Base-by-base conservation (phyloP, 1,140 invertebrate species). In the Hylaeus anthracinus region DNA sequence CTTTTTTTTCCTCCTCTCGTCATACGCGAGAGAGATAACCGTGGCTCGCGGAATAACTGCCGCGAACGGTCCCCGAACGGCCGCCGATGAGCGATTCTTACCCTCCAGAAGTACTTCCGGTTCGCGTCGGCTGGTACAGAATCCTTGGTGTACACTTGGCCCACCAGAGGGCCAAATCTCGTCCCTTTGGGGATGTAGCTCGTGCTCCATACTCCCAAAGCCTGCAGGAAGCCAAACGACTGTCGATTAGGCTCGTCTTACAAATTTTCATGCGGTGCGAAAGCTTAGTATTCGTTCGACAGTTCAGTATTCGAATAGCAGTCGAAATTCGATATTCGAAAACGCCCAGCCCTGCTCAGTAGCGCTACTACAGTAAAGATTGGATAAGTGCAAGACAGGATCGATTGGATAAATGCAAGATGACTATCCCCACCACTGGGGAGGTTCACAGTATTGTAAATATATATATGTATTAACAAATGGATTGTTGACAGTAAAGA, bases 111-210 rank as follows among this genome's bases (percentile, higher is more conserved):
- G 93, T 98, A 99, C 92, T 98, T 97, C 92, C 97, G 95, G 90
- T 97, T 96, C 15, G 95, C 95, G 53, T 95, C 94, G 64, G 94
- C 94, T 51, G 96, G 96, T 56, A 96, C 96, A 77, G 95, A 94
- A 91, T 97, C 95, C 94, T 96, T 95, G 90, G 95, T 94, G 91
- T 96, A 96, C 72, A 96, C 94, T 93, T 97, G 95, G 84, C 99
- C 98, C 91, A 97, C 96, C 84, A 99, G 95, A 72, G 99, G 99
- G 77, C 99, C 99, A 93, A 99, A 99, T 82, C 98, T 95, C 45
- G 98, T 99, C 65, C 98, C 98, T 89, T 97, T 95, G 73, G 98
- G 98, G 92, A 99, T 99, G 90, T 98, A 98, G 90, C 98, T 98
- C 61, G 97, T 98, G 92, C 98, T 99, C 98, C 98, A 99, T 81